Percentiles rank a stretch among this genome's conserved stretches.
These are phyloP conservation scores for Aplochiton taeniatus DNA, from an alignment of 2,797 vertebrate species.

Conservation along the genomic window DNA sequence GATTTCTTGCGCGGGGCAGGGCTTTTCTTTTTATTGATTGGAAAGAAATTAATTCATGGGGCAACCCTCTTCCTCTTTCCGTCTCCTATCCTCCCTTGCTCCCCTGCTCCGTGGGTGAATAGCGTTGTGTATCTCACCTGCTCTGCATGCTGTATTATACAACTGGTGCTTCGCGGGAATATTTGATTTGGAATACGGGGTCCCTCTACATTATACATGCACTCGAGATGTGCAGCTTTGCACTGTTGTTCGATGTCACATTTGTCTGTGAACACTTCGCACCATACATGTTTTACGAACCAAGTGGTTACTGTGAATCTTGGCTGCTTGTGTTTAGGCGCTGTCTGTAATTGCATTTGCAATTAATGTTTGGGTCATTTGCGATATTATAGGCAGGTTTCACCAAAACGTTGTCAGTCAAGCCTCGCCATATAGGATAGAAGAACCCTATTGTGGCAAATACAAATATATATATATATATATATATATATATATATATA, in stretches of 20 bases:
- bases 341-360: conserved; percentile 16
- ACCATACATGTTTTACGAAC: neutral
- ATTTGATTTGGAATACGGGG: conserved; percentile 69
- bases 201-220: conserved; percentile 35
- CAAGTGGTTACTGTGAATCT: too few relatives aligned
- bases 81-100: conserved; percentile 45
- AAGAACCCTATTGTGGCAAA: too few relatives aligned
- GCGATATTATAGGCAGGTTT: too few relatives aligned
- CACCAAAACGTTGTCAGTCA: too few relatives aligned
- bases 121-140: conserved; percentile 59
- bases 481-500: too few relatives aligned
- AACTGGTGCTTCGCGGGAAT: conserved; percentile 66
- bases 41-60: conserved; percentile 73
- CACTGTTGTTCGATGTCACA: neutral
- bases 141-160: conserved; percentile 71
- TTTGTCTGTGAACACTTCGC: neutral
- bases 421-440: too few relatives aligned
- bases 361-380: conserved; percentile 13
- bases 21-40: conserved; percentile 78
- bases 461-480: too few relatives aligned
- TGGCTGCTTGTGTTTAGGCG: too few relatives aligned
- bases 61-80: conserved; percentile 65
- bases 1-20: conserved; percentile 62
- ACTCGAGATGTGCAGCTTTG: conserved; percentile 20
- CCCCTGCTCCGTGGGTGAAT: conserved; percentile 66